Evolutionary conservation across 2,888 invertebrate genomes (phyloP).

Genomic region (Aquatica leii): DNA sequence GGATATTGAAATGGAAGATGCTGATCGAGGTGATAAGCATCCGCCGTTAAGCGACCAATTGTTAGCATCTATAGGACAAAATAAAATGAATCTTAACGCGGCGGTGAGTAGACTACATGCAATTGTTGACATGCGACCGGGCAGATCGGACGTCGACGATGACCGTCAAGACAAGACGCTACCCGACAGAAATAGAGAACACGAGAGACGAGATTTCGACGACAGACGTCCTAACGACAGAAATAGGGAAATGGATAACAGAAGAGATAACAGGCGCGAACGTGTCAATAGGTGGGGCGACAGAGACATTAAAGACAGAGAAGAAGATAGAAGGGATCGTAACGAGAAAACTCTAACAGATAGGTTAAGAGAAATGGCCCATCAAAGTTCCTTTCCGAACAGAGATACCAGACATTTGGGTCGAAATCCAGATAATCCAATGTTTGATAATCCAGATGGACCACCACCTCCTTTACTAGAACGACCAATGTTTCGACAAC

Average conservation of each 20-base stretch:
- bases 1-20: conserved; percentile 80
- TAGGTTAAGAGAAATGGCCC: conserved; percentile 47
- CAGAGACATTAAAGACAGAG: conserved; percentile 36
- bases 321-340: conserved; percentile 52
- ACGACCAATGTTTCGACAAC: conserved; percentile 52
- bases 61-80: conserved; percentile 56
- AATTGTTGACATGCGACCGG: conserved; percentile 28
- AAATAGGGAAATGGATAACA: conserved; percentile 53
- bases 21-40: conserved; percentile 51
- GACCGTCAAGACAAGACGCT: conserved; percentile 37
- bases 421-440: conserved; percentile 20
- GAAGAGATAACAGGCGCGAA: conserved; percentile 51
- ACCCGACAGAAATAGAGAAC: conserved; percentile 55
- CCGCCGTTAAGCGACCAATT: conserved; percentile 62
- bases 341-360: conserved; percentile 51
- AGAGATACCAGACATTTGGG: conserved; percentile 29
- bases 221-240: conserved; percentile 47
- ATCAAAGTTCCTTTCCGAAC: conserved; percentile 34
- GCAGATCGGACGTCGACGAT: conserved; percentile 17
- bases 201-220: conserved; percentile 54
- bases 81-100: conserved; percentile 39
- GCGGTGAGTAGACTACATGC: conserved; percentile 40
- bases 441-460: conserved; percentile 45
- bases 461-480: conserved; percentile 57
- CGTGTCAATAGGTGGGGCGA: conserved; percentile 47